phyloP scores from a whole-genome alignment of 2,797 vertebrate species.

The Mormyrops boulengeri region DNA sequence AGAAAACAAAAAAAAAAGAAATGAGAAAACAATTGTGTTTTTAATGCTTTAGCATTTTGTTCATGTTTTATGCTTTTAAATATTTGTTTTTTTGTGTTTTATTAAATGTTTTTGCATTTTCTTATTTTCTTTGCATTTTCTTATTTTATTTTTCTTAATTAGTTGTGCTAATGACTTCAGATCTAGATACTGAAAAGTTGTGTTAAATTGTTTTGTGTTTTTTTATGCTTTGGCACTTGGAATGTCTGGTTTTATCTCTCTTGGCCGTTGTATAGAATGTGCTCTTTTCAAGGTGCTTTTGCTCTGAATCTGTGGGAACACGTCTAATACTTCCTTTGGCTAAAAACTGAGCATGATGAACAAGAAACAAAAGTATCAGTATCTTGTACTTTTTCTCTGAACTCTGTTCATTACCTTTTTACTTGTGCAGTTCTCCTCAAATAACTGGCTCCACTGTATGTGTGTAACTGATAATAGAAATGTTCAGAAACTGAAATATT shows the following conservation, averaged over 20 bases:
- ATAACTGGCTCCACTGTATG: background rate
- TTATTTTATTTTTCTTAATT: background rate
- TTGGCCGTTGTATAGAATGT: background rate
- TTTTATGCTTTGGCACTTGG: background rate
- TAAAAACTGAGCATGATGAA: background rate
- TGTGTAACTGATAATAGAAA: background rate
- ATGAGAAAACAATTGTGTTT: background rate
- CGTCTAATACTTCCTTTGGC: background rate
- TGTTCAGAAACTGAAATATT: background rate
- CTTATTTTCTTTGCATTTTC: background rate
- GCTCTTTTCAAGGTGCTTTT: background rate
- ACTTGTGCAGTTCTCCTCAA: background rate
- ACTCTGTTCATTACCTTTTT: background rate
- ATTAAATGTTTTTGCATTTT: background rate
- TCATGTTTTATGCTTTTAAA: background rate
- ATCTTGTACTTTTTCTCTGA: background rate
- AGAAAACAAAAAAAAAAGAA: background rate
- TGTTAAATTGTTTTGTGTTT: background rate
- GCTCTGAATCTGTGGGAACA: background rate
- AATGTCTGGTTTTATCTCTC: background rate
- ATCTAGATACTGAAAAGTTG: background rate
- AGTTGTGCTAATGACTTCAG: background rate
- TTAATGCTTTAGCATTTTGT: background rate
- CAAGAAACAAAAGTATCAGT: background rate
- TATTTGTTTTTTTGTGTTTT: background rate